Evolutionary conservation across 2,113 vertebrate genomes (phyloP).

Genomic region (Copsychus sechellarum): DNA sequence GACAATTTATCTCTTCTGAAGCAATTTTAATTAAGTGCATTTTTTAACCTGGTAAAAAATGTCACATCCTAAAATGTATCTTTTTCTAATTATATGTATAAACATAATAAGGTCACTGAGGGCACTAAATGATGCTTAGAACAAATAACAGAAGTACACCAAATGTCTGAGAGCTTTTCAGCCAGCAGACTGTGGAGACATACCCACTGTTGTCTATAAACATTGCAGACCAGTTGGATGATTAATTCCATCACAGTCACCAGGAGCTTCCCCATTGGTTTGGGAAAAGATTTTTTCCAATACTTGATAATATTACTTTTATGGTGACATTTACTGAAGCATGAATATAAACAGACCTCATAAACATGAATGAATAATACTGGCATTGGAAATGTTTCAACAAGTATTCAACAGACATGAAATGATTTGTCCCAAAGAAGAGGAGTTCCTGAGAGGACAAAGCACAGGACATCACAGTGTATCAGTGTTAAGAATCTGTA

Average conservation of each 20-base stretch:
- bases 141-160: not conserved
- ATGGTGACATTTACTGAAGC: not conserved
- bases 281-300: not conserved
- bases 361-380: not conserved
- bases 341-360: not conserved
- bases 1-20: not conserved
- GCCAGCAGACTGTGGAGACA: not conserved
- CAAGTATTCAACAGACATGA: not conserved
- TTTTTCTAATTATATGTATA: not conserved
- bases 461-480: not conserved
- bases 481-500: not conserved
- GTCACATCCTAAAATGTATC: not conserved
- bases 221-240: not conserved
- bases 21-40: not conserved
- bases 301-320: not conserved
- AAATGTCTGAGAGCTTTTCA: not conserved
- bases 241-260: not conserved
- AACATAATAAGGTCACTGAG: not conserved
- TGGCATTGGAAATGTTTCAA: not conserved
- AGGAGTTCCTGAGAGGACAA: not conserved
- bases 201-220: not conserved
- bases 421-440: not conserved
- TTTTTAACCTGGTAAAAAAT: not conserved
- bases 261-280: not conserved
- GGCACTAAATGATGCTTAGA: not conserved